Conservation (phyloP, 2,797 vertebrate genomes). For the Sternotherus odoratus region DNA sequence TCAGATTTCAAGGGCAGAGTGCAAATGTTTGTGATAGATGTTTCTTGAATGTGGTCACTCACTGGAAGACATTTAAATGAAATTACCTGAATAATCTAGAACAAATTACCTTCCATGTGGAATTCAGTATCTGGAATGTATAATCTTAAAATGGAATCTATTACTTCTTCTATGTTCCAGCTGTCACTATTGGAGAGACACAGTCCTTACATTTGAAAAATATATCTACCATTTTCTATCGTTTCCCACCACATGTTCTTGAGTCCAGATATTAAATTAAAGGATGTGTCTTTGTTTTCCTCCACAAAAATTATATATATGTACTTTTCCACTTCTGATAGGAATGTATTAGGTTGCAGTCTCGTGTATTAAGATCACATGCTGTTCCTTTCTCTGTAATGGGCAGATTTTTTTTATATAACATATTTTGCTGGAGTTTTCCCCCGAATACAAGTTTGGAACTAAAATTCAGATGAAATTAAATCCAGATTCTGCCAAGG, state of each 20-base stretch:
- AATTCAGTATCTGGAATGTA: not conserved
- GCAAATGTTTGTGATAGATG: not conserved
- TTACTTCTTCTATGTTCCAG: not conserved
- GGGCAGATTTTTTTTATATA: not conserved
- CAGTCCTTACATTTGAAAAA: not conserved
- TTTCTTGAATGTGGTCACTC: accelerated
- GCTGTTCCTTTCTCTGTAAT: not conserved
- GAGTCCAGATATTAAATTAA: not conserved
- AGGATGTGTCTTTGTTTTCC: not conserved
- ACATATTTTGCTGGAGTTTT: not conserved
- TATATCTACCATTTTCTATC: not conserved
- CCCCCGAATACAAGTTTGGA: not conserved
- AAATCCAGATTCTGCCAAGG: not conserved
- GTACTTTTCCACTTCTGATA: not conserved
- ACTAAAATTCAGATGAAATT: not conserved
- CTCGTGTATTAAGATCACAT: not conserved
- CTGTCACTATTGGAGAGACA: not conserved
- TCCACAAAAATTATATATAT: not conserved
- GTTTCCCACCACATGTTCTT: not conserved
- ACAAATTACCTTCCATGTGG: not conserved
- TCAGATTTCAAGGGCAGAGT: not conserved
- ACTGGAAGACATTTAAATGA: not conserved
- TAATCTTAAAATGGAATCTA: not conserved
- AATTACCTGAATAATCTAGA: not conserved
- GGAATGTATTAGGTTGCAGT: not conserved